A percentile compares a stretch with the other conserved stretches of the same genome.
These are phyloP conservation scores for Amblyornis subalaris DNA, from an alignment of 2,113 vertebrate species.

Conservation along the genomic window DNA sequence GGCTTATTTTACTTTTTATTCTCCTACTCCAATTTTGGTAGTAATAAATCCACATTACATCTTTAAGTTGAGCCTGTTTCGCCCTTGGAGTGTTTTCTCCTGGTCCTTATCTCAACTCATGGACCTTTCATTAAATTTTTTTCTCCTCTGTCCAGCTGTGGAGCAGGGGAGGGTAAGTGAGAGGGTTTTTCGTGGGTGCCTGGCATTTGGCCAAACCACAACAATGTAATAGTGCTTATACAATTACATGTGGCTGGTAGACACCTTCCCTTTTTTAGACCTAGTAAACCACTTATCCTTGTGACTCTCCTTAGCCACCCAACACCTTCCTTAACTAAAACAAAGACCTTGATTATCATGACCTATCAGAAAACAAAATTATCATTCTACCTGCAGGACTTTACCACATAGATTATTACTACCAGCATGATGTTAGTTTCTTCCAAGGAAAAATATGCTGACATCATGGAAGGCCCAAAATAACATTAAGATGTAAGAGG, in stretches of 20 bases:
- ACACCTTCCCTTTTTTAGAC: not conserved
- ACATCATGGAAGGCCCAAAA: not conserved
- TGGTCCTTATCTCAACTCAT: too few species aligned
- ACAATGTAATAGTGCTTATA: not conserved
- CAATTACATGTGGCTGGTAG: not conserved
- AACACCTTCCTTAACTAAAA: not conserved
- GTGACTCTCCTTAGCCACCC: accelerated
- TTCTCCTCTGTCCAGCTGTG: too few species aligned
- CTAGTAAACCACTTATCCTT: not conserved
- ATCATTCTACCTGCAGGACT: not conserved
- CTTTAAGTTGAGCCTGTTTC: too few species aligned
- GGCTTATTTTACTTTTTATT: too few species aligned
- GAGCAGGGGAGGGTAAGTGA: too few species aligned
- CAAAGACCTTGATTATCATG: not conserved
- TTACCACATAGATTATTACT: not conserved
- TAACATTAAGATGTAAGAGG: not conserved
- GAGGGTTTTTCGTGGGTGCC: too few species aligned
- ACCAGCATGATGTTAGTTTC: not conserved
- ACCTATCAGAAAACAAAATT: not conserved
- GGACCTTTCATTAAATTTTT: too few species aligned
- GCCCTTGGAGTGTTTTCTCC: too few species aligned
- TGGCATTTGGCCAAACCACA: too few species aligned
- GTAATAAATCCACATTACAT: too few species aligned
- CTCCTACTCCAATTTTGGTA: too few species aligned
- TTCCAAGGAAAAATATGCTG: not conserved